Evolutionary conservation across 2,888 invertebrate genomes (phyloP).

Genomic region (Barypeithes pellucidus): DNA sequence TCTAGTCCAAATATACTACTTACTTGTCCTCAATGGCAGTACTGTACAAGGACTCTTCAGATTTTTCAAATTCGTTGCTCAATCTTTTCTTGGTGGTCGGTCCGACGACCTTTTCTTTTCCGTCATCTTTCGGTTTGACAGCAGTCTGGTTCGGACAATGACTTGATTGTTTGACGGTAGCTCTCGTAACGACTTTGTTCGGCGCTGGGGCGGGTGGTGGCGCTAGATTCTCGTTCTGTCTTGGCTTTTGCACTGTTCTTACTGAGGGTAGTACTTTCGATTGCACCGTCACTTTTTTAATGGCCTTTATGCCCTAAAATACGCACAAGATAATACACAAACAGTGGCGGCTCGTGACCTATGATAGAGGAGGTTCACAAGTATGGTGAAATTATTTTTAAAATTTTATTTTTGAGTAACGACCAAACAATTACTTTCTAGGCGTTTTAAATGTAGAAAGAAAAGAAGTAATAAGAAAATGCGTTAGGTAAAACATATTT

Average conservation of each 20-base stretch:
- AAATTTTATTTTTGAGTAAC: no score
- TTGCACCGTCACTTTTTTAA: conserved; percentile 52
- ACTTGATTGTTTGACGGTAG: conserved; percentile 60
- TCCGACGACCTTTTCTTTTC: conserved; percentile 64
- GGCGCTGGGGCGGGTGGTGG: conserved; percentile 64
- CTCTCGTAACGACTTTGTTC: conserved; percentile 66
- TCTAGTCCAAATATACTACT: conserved; percentile 65
- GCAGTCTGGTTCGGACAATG: conserved; percentile 64
- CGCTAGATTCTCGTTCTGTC: conserved; percentile 67
- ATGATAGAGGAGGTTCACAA: no score
- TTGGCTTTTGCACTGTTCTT: conserved; percentile 67
- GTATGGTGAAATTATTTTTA: no score
- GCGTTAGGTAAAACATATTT: no score
- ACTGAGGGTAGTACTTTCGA: conserved; percentile 64
- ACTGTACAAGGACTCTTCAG: conserved; percentile 83
- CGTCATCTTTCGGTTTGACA: conserved; percentile 65
- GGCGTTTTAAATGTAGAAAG: no score
- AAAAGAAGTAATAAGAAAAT: no score
- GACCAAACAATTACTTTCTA: no score
- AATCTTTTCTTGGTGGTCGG: conserved; percentile 72
- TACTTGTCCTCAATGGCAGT: conserved; percentile 85
- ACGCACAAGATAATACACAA: no score
- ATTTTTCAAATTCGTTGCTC: conserved; percentile 82
- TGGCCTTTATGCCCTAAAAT: conserved; percentile 54
- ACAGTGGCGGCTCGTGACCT: no score